Conservation (phyloP, 2,888 invertebrate species). For the Lissonota sp. region DNA sequence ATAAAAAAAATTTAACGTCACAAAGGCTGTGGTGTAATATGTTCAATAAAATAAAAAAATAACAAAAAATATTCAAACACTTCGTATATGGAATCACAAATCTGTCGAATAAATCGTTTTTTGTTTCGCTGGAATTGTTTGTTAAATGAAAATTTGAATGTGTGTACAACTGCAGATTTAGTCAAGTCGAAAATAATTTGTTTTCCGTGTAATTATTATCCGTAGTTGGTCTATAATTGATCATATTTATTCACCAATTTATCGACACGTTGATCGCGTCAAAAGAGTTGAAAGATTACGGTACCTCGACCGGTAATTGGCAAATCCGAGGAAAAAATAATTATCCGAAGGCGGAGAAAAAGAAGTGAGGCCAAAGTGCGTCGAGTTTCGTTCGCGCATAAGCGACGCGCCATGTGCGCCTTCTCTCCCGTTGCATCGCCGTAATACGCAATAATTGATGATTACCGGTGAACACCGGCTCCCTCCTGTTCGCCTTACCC, state of each 20-base stretch:
- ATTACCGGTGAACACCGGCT: constrained; percentile 72
- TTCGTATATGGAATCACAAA: too few relatives aligned
- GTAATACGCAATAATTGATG: constrained; percentile 78
- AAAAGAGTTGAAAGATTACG: constrained; percentile 67
- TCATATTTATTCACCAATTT: constrained; percentile 11
- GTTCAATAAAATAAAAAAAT: not conserved
- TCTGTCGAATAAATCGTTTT: too few relatives aligned
- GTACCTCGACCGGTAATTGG: constrained; percentile 72
- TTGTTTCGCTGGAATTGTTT: too few relatives aligned
- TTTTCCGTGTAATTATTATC: constrained; percentile 10
- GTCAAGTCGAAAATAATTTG: not conserved
- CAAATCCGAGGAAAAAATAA: constrained; percentile 30
- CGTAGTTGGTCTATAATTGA: constrained; percentile 38
- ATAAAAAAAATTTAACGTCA: too few relatives aligned
- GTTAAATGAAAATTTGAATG: not conserved
- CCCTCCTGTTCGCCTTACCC: constrained; percentile 29
- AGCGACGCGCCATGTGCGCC: constrained; percentile 43
- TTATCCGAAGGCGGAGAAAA: constrained; percentile 25
- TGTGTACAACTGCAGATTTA: not conserved
- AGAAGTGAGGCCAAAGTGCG: constrained; percentile 43
- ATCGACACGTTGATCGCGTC: constrained; percentile 15
- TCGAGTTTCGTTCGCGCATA: constrained; percentile 19
- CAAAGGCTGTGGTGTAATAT: too few relatives aligned
- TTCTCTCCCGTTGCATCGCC: constrained; percentile 33
- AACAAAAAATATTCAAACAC: too few relatives aligned